Evolutionary conservation across 2,888 invertebrate species (phyloP), one percentile per base, ranked within the genome.

Genomic region (Drosophila rellima): DNA sequence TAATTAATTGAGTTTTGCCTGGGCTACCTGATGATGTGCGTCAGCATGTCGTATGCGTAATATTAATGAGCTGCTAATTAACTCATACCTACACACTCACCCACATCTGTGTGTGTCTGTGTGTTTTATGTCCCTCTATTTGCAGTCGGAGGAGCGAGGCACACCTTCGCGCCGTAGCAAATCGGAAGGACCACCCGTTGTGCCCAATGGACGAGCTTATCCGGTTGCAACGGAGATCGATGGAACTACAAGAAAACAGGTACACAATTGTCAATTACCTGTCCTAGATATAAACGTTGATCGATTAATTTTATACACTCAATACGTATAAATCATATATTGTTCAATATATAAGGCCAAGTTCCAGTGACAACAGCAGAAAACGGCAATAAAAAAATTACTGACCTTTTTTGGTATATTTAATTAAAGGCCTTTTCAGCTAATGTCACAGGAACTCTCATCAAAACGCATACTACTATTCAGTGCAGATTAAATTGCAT

Each of bases 151-250:
- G 92, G 95, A 95, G 91, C 94, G 96, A 85, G 95, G 93, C 82
- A 94, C 95, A 87, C 95, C 95, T 85, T 95, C 95, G 77, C 93
- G 96, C 74, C 95, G 96, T 92, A 96, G 96, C 94, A 96, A 96
- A 94, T 96, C 96, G 52, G 96, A 96, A 92, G 96, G 96, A 63
- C 96, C 96, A 64, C 95, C 93, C 88, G 90, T 92, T 82, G 90
- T 91, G 80, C 90, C 92, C 79, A 93, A 92, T 88, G 93, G 92
- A 77, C 90, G 91, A 72, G 90, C 91, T 70, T 92, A 84, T 90
- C 90, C 91, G 75, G 90, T 88, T 83, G 82, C 92, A 78, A 89
- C 90, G 89, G 92, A 91, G 78, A 77, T 90, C 85, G 90, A 91
- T 86, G 92, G 92, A 91, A 82, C 90, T 80, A 80, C 91, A 88